Base-by-base conservation (phyloP, 2,113 vertebrate genomes). In the Zootoca vivipara region DNA sequence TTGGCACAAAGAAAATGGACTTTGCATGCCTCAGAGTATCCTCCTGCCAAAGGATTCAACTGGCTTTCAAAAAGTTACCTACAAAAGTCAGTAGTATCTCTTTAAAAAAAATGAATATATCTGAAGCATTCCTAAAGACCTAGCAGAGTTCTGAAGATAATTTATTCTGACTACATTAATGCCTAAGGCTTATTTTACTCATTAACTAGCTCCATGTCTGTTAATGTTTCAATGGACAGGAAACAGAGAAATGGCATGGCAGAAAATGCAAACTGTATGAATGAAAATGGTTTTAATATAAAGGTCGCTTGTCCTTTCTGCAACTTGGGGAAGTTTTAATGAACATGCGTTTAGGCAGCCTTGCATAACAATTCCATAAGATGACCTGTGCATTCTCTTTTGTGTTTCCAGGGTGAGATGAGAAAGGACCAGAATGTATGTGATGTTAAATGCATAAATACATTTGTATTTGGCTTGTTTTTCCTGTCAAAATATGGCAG, bases 271-370 rank as follows among this genome's bases (percentile, higher is more conserved):
- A 92, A 83, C 89, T 92, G 91, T 85, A 88, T 0, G 0, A 58
- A 80, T 58, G 78, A 46, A 83, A 93, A 92, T 89, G 56, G 88
- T 90, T 87, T 92, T 28, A 91, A 89, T 90, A 89, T 88, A 74
- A 86, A 86, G 93, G 92, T 58, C 22, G 89, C 80, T 87, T 94
- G 90, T 91, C 82, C 85, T 42, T 93, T 87, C 75, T n/a, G 85
- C 30, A 4, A 82, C 26, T 92, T 85, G 88, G 87, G 90, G 93
- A 92, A 46, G 70, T 33, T 70, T 91, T 91, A 93, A 83, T 93
- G 90, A 92, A 90, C 78, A 85, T 90, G 92, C 87, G 83, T 56
- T 15, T 9, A 33, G 16, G 8, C 8, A 8, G 9, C 3, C 56
- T 33, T 87, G n/a, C n/a, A 78, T 35, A 28, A 10, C 16, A 79